phyloP scores from a whole-genome alignment of 2,888 invertebrate genomes.

The Cataglyphis cursor region DNA sequence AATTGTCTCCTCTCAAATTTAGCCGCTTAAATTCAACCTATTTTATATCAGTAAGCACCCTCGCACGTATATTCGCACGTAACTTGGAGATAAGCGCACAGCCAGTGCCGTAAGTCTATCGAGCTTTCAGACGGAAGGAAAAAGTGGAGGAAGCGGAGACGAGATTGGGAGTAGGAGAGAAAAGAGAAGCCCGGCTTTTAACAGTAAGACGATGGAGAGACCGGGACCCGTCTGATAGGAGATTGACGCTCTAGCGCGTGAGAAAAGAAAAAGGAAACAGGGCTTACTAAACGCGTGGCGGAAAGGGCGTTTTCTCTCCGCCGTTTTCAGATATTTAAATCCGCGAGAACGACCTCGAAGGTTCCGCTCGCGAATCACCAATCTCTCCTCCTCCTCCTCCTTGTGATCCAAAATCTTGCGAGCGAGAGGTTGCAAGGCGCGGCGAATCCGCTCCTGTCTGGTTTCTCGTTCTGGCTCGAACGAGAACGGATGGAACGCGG shows the following conservation, averaged over 20 bases:
- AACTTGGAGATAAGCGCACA: constrained; percentile 49
- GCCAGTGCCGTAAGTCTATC: constrained; percentile 49
- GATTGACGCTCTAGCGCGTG: constrained; percentile 67
- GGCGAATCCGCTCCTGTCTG: constrained; percentile 38
- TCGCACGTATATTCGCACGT: constrained; percentile 42
- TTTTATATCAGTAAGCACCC: constrained; percentile 46
- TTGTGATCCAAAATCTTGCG: constrained; percentile 64
- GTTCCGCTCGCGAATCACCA: constrained; percentile 53
- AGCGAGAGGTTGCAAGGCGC: constrained; percentile 32
- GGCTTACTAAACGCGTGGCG: constrained; percentile 66
- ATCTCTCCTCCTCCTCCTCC: constrained; percentile 4
- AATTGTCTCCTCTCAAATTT: constrained; percentile 26
- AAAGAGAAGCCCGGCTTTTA: constrained; percentile 68
- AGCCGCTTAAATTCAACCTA: constrained; percentile 30
- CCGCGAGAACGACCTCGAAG: constrained; percentile 72
- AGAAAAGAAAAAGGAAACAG: constrained; percentile 46
- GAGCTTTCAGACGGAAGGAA: constrained; percentile 51
- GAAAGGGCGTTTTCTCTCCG: constrained; percentile 43
- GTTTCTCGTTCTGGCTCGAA: constrained; percentile 30
- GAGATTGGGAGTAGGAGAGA: constrained; percentile 55
- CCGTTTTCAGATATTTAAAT: constrained; percentile 80
- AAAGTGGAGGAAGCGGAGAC: constrained; percentile 54
- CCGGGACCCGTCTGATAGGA: constrained; percentile 70
- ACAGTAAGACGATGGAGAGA: constrained; percentile 66
- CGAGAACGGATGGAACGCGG: constrained; percentile 37